These are phyloP conservation scores for Slavum lentiscoides DNA, from an alignment of 2,888 invertebrate species.

Conservation along the genomic window DNA sequence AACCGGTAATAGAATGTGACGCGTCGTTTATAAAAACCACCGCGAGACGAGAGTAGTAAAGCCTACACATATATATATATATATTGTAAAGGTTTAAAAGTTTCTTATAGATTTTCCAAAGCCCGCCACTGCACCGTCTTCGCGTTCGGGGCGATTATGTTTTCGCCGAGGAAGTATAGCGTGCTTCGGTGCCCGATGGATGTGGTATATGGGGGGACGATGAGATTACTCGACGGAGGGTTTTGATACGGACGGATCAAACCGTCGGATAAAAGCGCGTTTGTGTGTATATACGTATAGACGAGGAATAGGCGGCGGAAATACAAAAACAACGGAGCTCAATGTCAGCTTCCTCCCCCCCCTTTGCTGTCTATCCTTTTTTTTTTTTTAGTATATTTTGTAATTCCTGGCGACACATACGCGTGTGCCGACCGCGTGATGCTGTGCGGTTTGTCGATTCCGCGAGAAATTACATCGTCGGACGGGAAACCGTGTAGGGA, in stretches of 20 bases:
- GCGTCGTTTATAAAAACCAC: constrained; percentile 13
- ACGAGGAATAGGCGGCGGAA: background rate
- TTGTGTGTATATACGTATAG: background rate
- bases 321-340: background rate
- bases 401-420: too few species aligned
- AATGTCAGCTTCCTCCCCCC: too few species aligned
- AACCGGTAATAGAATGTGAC: constrained; percentile 21
- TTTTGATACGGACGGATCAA: background rate
- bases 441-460: too few species aligned
- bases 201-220: too few species aligned
- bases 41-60: constrained; percentile 13
- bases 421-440: too few species aligned
- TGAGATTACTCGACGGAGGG: constrained; percentile 7
- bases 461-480: too few species aligned
- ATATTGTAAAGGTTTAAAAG: constrained; percentile 35
- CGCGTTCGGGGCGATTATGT: background rate
- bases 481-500: too few species aligned
- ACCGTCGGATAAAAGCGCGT: background rate
- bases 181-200: too few species aligned
- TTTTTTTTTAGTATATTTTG: too few species aligned
- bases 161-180: too few species aligned
- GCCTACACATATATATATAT: background rate
- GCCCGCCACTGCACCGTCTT: background rate
- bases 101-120: constrained; percentile 28
- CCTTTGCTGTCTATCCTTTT: too few species aligned